A percentile compares a stretch with the other conserved stretches of the same genome.
These are phyloP conservation scores for Coelinius sp. DNA, from an alignment of 2,888 invertebrate genomes.

Conservation along the genomic window DNA sequence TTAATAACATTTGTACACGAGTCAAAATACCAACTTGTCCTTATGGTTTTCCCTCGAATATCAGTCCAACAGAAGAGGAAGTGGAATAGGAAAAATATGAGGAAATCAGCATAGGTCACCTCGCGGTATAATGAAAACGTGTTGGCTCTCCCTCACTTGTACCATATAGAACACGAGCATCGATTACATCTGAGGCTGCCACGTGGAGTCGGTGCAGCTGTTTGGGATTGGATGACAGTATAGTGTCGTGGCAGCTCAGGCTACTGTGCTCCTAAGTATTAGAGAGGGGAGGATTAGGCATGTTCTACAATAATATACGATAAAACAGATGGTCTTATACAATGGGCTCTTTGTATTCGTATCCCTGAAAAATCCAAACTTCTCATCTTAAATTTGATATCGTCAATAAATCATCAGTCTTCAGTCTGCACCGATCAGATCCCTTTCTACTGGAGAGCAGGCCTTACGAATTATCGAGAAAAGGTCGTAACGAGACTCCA, in stretches of 20 bases:
- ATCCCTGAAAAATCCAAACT: too few species aligned
- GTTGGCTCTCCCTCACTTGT: background rate
- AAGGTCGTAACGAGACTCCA: conserved; percentile 17
- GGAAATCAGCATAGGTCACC: background rate
- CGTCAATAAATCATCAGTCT: too few species aligned
- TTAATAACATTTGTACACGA: background rate
- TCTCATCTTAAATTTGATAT: too few species aligned
- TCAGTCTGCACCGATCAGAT: background rate
- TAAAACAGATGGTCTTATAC: too few species aligned
- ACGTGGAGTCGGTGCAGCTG: conserved; percentile 17
- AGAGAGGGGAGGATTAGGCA: background rate
- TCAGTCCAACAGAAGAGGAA: background rate
- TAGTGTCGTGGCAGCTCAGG: background rate
- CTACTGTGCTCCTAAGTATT: background rate
- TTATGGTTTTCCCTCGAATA: too few species aligned
- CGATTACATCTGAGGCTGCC: conserved; percentile 16
- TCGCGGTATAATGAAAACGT: background rate
- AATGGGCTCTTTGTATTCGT: too few species aligned
- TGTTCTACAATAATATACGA: background rate
- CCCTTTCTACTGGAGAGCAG: background rate
- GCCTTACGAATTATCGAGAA: conserved; percentile 11
- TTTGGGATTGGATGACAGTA: background rate
- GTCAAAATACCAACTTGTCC: background rate
- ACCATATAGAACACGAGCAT: conserved; percentile 2
- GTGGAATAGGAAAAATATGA: background rate